Conservation (phyloP, 2,797 vertebrate genomes). For the Brotula barbata region DNA sequence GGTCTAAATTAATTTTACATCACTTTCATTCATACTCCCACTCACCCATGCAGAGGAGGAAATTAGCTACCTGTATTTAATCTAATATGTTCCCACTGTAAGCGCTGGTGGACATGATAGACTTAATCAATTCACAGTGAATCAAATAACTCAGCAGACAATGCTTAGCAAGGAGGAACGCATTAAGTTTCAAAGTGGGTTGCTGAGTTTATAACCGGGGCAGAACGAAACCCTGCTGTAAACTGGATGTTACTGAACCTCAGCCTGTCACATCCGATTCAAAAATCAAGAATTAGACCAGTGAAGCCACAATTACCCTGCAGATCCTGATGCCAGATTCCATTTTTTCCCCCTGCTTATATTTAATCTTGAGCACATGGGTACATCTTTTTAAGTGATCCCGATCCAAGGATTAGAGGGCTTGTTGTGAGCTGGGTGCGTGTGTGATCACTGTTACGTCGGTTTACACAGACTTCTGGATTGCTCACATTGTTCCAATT, state of each 20-base stretch:
- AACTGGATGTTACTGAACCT: constrained; percentile 22
- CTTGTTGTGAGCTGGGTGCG: too few relatives aligned
- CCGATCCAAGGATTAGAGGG: too few relatives aligned
- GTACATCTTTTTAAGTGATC: too few relatives aligned
- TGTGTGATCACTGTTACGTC: too few relatives aligned
- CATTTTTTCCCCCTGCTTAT: too few relatives aligned
- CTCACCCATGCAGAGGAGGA: constrained; percentile 78
- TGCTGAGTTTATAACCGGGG: constrained; percentile 35
- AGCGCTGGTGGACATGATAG: constrained; percentile 79
- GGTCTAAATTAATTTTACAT: constrained; percentile 80
- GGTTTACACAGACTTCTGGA: too few relatives aligned
- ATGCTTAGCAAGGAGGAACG: constrained; percentile 54
- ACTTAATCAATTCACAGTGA: constrained; percentile 77
- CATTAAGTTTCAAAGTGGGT: constrained; percentile 61
- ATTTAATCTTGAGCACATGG: too few relatives aligned
- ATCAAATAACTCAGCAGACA: constrained; percentile 72
- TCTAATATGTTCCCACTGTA: constrained; percentile 78
- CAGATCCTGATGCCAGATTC: neutral
- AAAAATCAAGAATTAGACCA: too few relatives aligned
- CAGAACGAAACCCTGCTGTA: constrained; percentile 19
- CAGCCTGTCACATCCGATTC: neutral
- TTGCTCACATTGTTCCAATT: too few relatives aligned
- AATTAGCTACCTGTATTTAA: constrained; percentile 82
- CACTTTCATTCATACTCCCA: constrained; percentile 78
- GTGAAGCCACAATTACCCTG: too few relatives aligned